These are phyloP conservation scores for Rhorus exstirpatorius DNA, from an alignment of 2,888 invertebrate species.

Conservation along the genomic window DNA sequence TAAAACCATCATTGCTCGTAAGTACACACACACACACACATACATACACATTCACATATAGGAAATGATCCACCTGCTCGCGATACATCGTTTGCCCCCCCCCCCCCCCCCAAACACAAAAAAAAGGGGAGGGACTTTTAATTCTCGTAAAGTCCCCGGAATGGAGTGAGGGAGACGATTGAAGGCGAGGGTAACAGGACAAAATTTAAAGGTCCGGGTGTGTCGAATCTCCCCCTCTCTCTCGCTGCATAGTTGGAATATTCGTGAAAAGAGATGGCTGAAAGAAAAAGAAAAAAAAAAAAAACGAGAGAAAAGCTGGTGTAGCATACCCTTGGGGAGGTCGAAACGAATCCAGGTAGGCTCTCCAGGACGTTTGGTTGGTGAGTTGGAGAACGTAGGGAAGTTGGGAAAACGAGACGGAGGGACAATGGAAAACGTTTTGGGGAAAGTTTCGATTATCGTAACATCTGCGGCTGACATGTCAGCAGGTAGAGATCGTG, in stretches of 20 bases:
- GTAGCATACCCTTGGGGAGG: neutral
- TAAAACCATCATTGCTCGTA: slow-evolving; percentile 4
- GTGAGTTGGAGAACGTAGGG: neutral
- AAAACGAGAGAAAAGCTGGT: slow-evolving; percentile 45
- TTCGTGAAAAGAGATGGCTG: slow-evolving; percentile 26
- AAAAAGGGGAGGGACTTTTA: neutral
- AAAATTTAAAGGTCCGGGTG: slow-evolving; percentile 48
- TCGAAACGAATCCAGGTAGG: neutral
- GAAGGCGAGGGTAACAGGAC: neutral
- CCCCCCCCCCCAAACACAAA: too few relatives aligned
- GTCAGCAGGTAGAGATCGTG: slow-evolving; percentile 60
- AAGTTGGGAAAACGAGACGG: slow-evolving; percentile 29
- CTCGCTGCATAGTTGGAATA: slow-evolving; percentile 61
- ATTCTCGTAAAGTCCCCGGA: neutral
- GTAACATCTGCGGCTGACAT: slow-evolving; percentile 56
- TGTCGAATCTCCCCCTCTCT: too few relatives aligned
- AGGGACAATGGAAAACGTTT: slow-evolving; percentile 10
- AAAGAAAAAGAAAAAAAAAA: too few relatives aligned
- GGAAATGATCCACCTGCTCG: slow-evolving; percentile 52
- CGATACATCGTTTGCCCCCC: neutral
- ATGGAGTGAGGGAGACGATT: neutral
- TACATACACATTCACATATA: neutral
- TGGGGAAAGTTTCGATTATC: slow-evolving; percentile 38
- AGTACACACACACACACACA: neutral
- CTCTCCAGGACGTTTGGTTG: too few relatives aligned